Evolutionary conservation across 2,797 vertebrate species (phyloP), one percentile per base, ranked within the genome.

Genomic region (Pygocentrus nattereri): DNA sequence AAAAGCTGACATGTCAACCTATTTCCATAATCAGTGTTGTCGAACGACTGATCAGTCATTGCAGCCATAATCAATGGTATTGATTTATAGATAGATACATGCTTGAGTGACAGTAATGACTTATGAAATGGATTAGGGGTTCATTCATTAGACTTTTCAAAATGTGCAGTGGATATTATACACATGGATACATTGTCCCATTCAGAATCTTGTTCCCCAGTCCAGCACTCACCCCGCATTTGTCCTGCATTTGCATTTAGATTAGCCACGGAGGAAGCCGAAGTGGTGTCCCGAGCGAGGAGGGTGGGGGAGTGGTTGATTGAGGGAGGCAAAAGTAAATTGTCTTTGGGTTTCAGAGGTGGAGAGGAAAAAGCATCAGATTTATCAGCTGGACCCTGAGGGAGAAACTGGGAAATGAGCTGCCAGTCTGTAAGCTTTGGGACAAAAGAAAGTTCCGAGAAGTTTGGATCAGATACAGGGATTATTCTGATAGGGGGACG

Each of bases 201-300:
- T n/a, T n/a, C n/a, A n/a, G n/a, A n/a, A n/a, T 38, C 38, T 38
- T 8, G 11, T 86, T 81, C 62, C 86, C 80, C 81, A 79, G 62
- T 61, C 84, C 87, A 76, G 83, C 76, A 68, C 75, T 54, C 44
- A 34, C 70, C 54, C 65, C 73, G 58, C 64, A 74, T 47, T 71
- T 58, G 80, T 54, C 23, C 58, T 78, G 78, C 82, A 87, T 93
- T 92, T 89, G 90, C 81, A 85, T 91, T 91, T 86, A 91, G 90
- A 94, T 93, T 90, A 92, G 85, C 87, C 44, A 58, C 49, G 84
- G 83, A 76, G 77, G 77, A 62, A 81, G 85, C 82, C 83, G 88
- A 85, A 78, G 78, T 75, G 88, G 82, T 79, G 74, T 64, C 23
- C 31, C 77, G 81, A 84, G 74, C 80, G 85, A 84, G 85, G 38